Evolutionary conservation across 2,113 vertebrate species (phyloP).

Genomic region (Dipodomys ordii): DNA sequence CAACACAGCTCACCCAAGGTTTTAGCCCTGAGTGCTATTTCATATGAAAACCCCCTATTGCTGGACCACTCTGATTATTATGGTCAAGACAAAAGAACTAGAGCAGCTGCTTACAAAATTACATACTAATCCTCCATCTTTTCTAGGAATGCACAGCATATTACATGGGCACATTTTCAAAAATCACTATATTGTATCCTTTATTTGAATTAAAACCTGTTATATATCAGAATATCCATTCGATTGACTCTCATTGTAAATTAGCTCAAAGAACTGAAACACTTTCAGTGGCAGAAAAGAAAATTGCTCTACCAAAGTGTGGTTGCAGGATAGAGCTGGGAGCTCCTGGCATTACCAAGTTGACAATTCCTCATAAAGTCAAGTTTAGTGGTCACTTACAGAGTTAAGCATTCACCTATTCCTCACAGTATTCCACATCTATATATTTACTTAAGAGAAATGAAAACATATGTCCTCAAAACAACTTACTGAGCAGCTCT

Average conservation of each 20-base stretch:
- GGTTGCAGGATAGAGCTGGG: not conserved
- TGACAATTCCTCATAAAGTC: not conserved
- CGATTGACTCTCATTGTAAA: not conserved
- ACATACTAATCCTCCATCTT: not conserved
- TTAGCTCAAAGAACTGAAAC: not conserved
- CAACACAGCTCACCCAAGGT: not conserved
- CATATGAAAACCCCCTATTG: not conserved
- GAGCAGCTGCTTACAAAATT: not conserved
- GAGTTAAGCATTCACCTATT: not conserved
- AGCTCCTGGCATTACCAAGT: not conserved
- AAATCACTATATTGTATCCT: not conserved
- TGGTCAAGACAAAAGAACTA: not conserved
- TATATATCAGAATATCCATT: not conserved
- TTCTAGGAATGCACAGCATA: not conserved
- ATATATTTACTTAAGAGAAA: slow-evolving; percentile 10
- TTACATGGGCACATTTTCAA: not conserved
- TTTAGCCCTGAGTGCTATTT: not conserved
- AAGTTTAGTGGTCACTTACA: not conserved
- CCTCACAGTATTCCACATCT: not conserved
- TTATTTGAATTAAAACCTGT: slow-evolving; percentile 16
- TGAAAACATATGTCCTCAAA: not conserved
- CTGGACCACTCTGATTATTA: not conserved
- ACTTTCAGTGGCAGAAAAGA: not conserved
- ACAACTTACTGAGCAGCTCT: not conserved
- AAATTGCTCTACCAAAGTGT: not conserved